phyloP scores from a whole-genome alignment of 2,888 invertebrate genomes.

The Seira ritae region DNA sequence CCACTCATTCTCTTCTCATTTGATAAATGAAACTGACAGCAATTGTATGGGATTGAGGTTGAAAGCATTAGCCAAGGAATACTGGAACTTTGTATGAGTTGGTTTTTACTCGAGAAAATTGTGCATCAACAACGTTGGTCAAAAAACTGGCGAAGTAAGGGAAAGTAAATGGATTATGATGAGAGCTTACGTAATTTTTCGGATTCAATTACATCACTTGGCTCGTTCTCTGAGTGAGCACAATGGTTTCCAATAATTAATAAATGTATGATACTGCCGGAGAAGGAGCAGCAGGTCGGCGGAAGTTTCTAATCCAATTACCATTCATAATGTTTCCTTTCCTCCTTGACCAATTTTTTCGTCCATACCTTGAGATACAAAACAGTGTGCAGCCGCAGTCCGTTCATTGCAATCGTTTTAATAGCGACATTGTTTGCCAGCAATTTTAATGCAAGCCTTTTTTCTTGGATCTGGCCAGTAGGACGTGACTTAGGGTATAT shows the following conservation, averaged over 20 bases:
- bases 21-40: no score
- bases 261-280: no score
- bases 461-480: neutral
- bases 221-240: neutral
- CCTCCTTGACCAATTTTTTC: neutral
- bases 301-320: conserved; percentile 48
- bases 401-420: no score
- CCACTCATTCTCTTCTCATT: no score
- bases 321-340: conserved; percentile 13
- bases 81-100: no score
- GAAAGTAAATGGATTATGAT: neutral
- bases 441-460: conserved; percentile 11
- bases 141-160: no score
- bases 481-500: neutral
- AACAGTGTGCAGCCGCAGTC: neutral
- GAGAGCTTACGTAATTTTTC: neutral
- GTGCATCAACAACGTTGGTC: no score
- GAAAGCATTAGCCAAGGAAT: no score
- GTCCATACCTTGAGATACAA: no score
- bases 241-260: neutral
- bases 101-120: no score
- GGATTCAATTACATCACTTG: neutral
- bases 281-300: neutral
- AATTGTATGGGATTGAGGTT: no score
- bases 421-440: no score